phyloP scores from a whole-genome alignment of 2,888 invertebrate genomes.

The Adineta ricciae region DNA sequence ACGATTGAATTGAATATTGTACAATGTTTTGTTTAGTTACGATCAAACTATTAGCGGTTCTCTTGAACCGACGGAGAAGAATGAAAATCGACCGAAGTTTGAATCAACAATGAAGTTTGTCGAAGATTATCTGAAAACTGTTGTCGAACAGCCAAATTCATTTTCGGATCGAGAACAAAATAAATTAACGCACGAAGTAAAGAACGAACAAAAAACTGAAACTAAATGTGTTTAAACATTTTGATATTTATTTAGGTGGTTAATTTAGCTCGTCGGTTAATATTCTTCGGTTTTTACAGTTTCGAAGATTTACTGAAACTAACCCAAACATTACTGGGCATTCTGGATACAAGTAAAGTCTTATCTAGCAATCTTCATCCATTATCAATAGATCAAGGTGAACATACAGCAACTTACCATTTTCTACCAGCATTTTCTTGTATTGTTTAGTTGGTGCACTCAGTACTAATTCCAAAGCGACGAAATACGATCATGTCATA shows the following conservation, averaged over 20 bases:
- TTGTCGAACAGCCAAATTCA: constrained; percentile 65
- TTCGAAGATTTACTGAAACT: constrained; percentile 84
- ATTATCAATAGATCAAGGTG: no score
- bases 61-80: background rate
- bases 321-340: constrained; percentile 83
- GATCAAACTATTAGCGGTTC: background rate
- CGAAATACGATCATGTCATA: background rate
- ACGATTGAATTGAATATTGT: no score
- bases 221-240: no score
- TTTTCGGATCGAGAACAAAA: constrained; percentile 91
- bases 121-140: constrained; percentile 83
- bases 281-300: constrained; percentile 94
- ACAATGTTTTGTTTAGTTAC: background rate
- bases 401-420: no score
- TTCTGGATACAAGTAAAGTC: constrained; percentile 47
- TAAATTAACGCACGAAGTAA: constrained; percentile 86
- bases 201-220: constrained; percentile 7
- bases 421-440: no score
- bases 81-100: constrained; percentile 24
- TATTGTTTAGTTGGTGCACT: no score
- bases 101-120: constrained; percentile 56
- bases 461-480: background rate
- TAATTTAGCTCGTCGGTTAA: constrained; percentile 85
- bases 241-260: no score
- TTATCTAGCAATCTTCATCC: background rate